phyloP scores from a whole-genome alignment of 2,113 vertebrate species.

The Emydura subglobosa region DNA sequence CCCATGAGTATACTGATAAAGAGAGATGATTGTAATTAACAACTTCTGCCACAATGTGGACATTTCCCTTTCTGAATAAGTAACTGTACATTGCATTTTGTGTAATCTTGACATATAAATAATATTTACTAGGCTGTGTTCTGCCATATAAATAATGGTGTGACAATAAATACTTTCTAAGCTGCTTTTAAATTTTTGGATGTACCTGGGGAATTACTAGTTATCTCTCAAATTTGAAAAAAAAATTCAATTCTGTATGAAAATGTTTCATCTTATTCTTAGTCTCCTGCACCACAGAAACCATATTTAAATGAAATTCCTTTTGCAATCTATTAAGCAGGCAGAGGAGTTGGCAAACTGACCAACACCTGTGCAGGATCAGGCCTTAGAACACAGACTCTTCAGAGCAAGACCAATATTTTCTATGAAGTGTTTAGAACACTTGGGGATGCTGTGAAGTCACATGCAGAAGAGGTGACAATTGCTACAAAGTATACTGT shows the following conservation, averaged over 20 bases:
- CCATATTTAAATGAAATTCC: not conserved
- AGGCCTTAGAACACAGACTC: constrained; percentile 3
- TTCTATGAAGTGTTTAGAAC: not conserved
- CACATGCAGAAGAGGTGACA: not conserved
- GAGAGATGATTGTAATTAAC: not conserved
- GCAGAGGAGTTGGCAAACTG: constrained; percentile 13
- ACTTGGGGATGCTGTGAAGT: not conserved
- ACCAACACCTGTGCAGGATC: not conserved
- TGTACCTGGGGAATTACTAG: not conserved
- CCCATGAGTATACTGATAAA: not conserved
- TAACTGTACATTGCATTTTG: not conserved
- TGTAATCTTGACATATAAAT: too few species aligned
- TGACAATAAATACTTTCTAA: not conserved
- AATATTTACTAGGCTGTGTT: too few species aligned
- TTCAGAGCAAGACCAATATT: not conserved
- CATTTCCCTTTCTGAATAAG: not conserved
- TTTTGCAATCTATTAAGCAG: constrained; percentile 42
- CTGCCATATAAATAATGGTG: too few species aligned
- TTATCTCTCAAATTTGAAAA: not conserved
- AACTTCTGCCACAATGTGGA: too few species aligned
- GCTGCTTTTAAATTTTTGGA: not conserved
- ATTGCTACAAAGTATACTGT: not conserved
- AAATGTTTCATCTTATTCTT: not conserved
- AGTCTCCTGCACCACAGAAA: not conserved
- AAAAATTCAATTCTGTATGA: not conserved